Base-by-base conservation (phyloP, 2,113 vertebrate genomes). In the Tringa solitaria region DNA sequence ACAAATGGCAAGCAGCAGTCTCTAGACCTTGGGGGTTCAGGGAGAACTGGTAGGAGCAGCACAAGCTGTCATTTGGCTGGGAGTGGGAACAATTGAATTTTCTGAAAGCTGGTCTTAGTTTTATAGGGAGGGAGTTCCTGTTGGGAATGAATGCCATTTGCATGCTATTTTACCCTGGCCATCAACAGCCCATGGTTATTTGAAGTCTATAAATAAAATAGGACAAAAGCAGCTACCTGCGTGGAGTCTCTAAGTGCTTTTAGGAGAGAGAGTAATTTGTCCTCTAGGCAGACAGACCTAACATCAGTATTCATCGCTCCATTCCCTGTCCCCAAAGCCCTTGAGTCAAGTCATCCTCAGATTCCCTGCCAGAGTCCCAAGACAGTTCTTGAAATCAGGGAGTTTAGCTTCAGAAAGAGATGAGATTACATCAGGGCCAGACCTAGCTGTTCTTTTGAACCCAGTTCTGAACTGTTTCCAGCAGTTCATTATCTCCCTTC, bases 131-230 rank as follows among this genome's bases (percentile, higher is more conserved):
- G 84, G 74, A 85, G 30, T 35, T 95, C 91, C 94, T 80, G 53
- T 72, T 87, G 95, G 84, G 70, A 87, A 33, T 79, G 53, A 93
- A 82, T 94, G 87, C 26, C 74, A 53, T 95, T 69, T 87, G 57
- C 63, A 57, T 76, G 61, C 89, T 85, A 12, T 74, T 93, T 93
- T 63, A 74, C 89, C 92, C 86, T 75, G 69, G 89, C 73, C 64
- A 54, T 89, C 70, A 85, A 59, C 76, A 90, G 75, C 83, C 86
- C 7, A 0, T 86, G 67, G 59, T 91, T 95, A 82, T 96, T 91
- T 95, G 69, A 84, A 83, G 70, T 56, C 91, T 97, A 93, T 91
- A 96, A 96, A 97, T 96, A 94, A 91, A 95, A 68, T 3, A 85
- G 61, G 57, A 93, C 89, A 93, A 94, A 96, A 91, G 70, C 65